Percentiles rank a stretch among this genome's conserved stretches.
Evolutionary conservation across 2,888 invertebrate genomes (phyloP).

Genomic region (Cyrtodaria siliqua): DNA sequence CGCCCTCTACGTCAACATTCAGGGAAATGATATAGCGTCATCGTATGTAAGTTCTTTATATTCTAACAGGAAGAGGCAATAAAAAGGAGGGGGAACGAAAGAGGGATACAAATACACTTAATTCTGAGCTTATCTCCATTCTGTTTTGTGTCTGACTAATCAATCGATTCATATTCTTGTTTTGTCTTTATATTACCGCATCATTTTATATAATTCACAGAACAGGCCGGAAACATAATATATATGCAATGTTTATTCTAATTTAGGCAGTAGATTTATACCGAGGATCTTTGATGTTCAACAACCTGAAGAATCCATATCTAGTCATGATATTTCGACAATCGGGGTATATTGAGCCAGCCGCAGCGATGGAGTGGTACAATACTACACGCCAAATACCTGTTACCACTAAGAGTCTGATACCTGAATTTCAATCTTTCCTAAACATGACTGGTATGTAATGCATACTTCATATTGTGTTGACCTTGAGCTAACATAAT

Average conservation of each 20-base stretch:
- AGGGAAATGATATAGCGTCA: constrained; percentile 42
- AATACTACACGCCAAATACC: constrained; percentile 2
- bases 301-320: constrained; percentile 33
- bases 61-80: too few species aligned
- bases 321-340: constrained; percentile 56
- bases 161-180: background rate
- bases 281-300: constrained; percentile 38
- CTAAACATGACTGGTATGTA: too few species aligned
- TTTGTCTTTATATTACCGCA: too few species aligned
- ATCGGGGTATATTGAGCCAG: constrained; percentile 6
- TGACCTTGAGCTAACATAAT: too few species aligned
- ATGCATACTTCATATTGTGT: too few species aligned
- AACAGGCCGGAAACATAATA: too few species aligned
- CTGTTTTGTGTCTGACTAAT: background rate
- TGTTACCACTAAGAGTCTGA: too few species aligned
- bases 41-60: constrained; percentile 38
- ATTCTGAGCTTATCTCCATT: background rate
- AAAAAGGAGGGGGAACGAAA: too few species aligned
- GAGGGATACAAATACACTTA: constrained; percentile 7
- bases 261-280: constrained; percentile 47
- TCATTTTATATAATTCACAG: too few species aligned
- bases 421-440: too few species aligned
- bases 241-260: too few species aligned
- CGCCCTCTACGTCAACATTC: constrained; percentile 59
- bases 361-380: constrained; percentile 10